A percentile compares a stretch with the other conserved stretches of the same genome.
These are phyloP conservation scores for Glaucopsyche alexis DNA, from an alignment of 2,888 invertebrate genomes.

Conservation along the genomic window DNA sequence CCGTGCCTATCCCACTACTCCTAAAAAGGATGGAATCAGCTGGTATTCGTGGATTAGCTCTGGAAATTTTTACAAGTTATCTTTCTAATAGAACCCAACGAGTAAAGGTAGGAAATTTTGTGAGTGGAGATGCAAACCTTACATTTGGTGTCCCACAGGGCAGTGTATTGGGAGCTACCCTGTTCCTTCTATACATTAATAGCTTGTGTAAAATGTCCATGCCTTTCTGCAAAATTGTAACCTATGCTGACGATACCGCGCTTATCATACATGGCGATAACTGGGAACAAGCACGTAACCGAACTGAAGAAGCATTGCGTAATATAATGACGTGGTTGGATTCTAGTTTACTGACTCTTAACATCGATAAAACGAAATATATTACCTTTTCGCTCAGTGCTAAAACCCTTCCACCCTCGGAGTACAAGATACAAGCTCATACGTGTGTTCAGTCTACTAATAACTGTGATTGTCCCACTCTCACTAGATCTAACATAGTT, in stretches of 20 bases:
- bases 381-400: not conserved
- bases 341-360: not conserved
- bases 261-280: not conserved
- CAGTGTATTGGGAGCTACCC: not conserved
- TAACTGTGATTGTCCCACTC: not conserved
- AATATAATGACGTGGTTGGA: not conserved
- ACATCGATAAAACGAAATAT: not conserved
- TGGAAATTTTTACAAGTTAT: not conserved
- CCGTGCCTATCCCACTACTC: not conserved
- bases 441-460: not conserved
- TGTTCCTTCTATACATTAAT: not conserved
- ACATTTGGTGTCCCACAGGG: conserved; percentile 15
- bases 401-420: not conserved
- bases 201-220: not conserved
- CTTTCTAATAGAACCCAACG: conserved; percentile 1
- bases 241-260: conserved; percentile 20
- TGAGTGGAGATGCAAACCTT: not conserved
- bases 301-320: not conserved
- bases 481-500: not conserved
- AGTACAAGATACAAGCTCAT: not conserved
- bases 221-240: not conserved
- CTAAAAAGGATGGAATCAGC: conserved; percentile 15
- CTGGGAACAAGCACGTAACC: not conserved
- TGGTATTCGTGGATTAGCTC: not conserved
- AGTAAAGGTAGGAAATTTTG: not conserved